Evolutionary conservation across 2,113 vertebrate species (phyloP).

Genomic region (Globicephala melas): DNA sequence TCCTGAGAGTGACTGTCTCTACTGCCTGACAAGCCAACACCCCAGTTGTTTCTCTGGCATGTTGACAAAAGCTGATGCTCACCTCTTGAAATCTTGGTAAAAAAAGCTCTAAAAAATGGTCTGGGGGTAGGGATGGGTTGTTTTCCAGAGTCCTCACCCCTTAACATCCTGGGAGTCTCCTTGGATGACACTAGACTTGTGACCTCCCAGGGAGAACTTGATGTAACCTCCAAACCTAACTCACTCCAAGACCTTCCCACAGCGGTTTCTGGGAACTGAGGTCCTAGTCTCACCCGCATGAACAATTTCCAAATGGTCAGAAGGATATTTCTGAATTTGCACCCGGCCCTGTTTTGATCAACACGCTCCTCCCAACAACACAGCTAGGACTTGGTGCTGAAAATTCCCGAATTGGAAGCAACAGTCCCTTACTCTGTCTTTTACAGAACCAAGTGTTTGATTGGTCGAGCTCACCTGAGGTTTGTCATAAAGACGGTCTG

Average conservation of each 20-base stretch:
- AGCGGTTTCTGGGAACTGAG: accelerated
- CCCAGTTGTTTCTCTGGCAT: background rate
- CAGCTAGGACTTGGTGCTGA: background rate
- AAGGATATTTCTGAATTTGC: background rate
- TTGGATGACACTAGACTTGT: background rate
- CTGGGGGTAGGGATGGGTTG: background rate
- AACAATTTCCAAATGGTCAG: background rate
- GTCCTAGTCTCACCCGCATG: background rate
- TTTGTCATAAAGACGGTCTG: background rate
- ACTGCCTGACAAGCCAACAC: accelerated
- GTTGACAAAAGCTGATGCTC: background rate
- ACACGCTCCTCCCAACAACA: background rate
- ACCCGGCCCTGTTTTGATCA: no score
- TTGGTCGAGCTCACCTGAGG: background rate
- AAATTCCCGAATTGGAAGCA: accelerated
- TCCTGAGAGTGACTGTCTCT: background rate
- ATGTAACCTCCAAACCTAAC: background rate
- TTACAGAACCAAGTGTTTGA: accelerated
- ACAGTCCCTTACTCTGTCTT: background rate
- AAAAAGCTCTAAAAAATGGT: background rate
- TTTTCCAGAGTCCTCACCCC: background rate
- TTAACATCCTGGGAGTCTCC: background rate
- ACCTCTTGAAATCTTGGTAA: background rate
- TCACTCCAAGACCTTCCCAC: background rate
- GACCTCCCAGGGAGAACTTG: background rate